Conservation (phyloP, 2,113 vertebrate genomes). For the Scopus umbretta region DNA sequence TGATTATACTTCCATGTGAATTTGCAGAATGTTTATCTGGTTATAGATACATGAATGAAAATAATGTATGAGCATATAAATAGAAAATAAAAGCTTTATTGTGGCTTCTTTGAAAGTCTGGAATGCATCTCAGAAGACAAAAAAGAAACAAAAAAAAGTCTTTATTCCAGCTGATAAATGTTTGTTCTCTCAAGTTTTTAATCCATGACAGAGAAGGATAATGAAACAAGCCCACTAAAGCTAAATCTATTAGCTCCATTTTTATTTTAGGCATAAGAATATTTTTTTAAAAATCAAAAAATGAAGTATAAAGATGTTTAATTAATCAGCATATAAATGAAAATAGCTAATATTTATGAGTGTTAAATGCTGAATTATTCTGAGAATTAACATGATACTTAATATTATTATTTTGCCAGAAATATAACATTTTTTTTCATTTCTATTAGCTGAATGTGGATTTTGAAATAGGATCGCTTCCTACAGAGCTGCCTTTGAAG, state of each 20-base stretch:
- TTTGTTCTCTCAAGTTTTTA: constrained; percentile 30
- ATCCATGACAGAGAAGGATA: constrained; percentile 11
- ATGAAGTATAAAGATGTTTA: constrained; percentile 7
- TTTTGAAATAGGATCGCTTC: constrained; percentile 21
- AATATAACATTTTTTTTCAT: background rate
- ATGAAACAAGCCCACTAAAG: constrained; percentile 25
- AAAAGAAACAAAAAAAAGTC: constrained; percentile 16
- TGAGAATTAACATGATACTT: constrained; percentile 2
- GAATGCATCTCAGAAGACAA: constrained; percentile 52
- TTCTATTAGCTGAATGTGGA: constrained; percentile 16
- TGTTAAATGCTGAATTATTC: constrained; percentile 10
- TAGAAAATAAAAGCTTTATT: constrained; percentile 64
- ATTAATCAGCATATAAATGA: constrained; percentile 47
- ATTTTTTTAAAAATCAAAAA: background rate
- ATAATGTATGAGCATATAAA: constrained; percentile 48
- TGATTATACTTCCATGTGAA: constrained; percentile 29
- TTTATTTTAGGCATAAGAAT: constrained; percentile 34
- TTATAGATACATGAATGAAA: constrained; percentile 49
- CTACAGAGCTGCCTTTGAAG: background rate
- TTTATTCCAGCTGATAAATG: constrained; percentile 59
- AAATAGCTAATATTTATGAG: background rate
- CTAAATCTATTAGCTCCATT: constrained; percentile 18
- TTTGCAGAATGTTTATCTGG: constrained; percentile 57
- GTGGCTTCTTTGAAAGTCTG: constrained; percentile 56
- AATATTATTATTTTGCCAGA: constrained; percentile 4